Evolutionary conservation across 2,113 vertebrate genomes (phyloP).

Genomic region (Erpornis zantholeuca): DNA sequence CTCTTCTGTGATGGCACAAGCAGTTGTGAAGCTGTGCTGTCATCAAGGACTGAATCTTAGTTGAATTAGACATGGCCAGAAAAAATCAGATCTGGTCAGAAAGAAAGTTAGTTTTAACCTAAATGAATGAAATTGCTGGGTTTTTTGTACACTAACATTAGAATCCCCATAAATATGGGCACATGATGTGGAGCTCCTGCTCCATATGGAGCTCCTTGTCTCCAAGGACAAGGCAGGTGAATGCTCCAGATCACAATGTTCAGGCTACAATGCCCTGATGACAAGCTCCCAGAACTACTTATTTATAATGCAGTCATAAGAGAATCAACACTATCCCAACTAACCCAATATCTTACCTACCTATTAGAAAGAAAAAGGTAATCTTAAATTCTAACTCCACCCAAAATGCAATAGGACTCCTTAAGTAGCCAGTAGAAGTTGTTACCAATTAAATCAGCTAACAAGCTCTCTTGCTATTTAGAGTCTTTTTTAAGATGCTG

Average conservation of each 20-base stretch:
- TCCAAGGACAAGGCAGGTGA: background rate
- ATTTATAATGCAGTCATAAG: background rate
- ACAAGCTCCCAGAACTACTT: background rate
- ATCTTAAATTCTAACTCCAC: background rate
- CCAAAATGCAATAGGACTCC: background rate
- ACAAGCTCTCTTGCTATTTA: background rate
- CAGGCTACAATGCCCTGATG: background rate
- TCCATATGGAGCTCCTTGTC: too few relatives aligned
- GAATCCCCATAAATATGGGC: background rate
- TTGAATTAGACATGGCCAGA: background rate
- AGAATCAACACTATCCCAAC: background rate
- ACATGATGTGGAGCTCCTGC: background rate
- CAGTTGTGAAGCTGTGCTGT: background rate
- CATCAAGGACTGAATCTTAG: background rate
- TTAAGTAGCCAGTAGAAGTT: background rate
- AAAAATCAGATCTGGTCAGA: background rate
- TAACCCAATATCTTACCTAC: background rate
- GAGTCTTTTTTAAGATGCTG: background rate
- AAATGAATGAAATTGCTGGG: background rate
- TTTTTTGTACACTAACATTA: background rate
- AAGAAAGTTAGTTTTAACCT: background rate
- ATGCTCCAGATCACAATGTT: background rate
- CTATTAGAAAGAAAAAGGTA: background rate
- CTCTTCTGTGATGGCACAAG: background rate
- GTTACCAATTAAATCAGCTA: background rate